A percentile compares a stretch with the other conserved stretches of the same genome.
phyloP scores from a whole-genome alignment of 2,888 invertebrate genomes.

The Drosophila hawaiiensis region DNA sequence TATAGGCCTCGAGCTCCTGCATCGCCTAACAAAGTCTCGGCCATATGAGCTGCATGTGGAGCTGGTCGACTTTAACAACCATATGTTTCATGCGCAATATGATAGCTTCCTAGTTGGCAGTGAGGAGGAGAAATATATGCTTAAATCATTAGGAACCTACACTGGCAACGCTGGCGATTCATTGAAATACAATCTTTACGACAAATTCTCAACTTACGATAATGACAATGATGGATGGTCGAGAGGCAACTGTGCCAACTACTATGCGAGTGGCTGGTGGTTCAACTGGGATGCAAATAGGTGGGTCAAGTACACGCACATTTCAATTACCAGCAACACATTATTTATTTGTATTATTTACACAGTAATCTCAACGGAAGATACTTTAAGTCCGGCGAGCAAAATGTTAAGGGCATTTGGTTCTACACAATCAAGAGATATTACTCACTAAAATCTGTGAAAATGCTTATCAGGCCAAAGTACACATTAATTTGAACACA shows the following conservation, averaged over 20 bases:
- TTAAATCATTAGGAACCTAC: conserved; percentile 41
- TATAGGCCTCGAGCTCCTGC: conserved; percentile 42
- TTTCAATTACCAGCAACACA: not conserved
- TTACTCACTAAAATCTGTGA: conserved; percentile 39
- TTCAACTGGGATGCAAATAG: conserved; percentile 40
- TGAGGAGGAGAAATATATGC: conserved; percentile 41
- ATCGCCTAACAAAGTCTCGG: conserved; percentile 43
- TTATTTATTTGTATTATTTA: not conserved
- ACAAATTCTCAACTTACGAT: conserved; percentile 52
- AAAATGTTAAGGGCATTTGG: conserved; percentile 40
- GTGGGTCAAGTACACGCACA: conserved; percentile 6
- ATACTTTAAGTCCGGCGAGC: conserved; percentile 28
- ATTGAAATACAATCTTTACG: conserved; percentile 39
- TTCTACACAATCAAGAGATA: conserved; percentile 38
- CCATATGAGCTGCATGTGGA: conserved; percentile 50
- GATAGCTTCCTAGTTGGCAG: conserved; percentile 43
- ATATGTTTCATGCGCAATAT: conserved; percentile 27
- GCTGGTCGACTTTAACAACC: conserved; percentile 35
- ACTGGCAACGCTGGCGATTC: conserved; percentile 52
- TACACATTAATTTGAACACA: conserved; percentile 24
- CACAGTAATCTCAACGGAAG: conserved; percentile 52
- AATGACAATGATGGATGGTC: conserved; percentile 47
- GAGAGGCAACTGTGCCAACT: conserved; percentile 47
- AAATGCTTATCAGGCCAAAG: conserved; percentile 46
- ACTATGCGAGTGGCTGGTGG: conserved; percentile 53